Conservation (phyloP, 2,888 invertebrate species). For the Beris morrisii region DNA sequence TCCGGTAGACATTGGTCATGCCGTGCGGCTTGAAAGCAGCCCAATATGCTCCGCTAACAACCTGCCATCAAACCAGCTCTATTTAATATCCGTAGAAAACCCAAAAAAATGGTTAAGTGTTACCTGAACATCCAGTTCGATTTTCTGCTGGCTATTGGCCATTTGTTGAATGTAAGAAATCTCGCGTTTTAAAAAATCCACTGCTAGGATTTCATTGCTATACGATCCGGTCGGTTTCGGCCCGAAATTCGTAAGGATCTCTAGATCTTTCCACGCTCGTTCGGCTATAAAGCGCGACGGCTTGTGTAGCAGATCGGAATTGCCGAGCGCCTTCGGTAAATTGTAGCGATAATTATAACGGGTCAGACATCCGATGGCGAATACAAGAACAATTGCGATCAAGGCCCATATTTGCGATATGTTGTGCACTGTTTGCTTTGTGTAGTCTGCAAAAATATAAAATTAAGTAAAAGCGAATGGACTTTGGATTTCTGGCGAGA, state of each 20-base stretch:
- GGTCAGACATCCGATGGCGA: constrained; percentile 43
- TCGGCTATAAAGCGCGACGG: constrained; percentile 62
- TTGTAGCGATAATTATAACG: constrained; percentile 45
- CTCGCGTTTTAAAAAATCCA: constrained; percentile 63
- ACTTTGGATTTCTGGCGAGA: no score
- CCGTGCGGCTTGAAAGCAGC: constrained; percentile 72
- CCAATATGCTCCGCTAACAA: constrained; percentile 72
- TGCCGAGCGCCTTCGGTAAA: constrained; percentile 44
- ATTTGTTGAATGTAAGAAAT: constrained; percentile 59
- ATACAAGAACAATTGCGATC: constrained; percentile 40
- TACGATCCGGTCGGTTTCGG: constrained; percentile 72
- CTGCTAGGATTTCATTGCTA: constrained; percentile 76
- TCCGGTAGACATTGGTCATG: constrained; percentile 80
- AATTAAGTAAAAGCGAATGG: not conserved
- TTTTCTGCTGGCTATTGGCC: constrained; percentile 60
- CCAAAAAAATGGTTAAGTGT: not conserved
- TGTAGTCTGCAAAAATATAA: constrained; percentile 42
- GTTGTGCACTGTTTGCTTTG: constrained; percentile 47
- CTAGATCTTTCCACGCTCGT: constrained; percentile 66
- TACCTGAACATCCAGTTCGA: constrained; percentile 69
- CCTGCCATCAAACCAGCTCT: constrained; percentile 41
- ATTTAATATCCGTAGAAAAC: not conserved
- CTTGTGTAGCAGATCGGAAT: constrained; percentile 44
- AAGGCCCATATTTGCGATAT: constrained; percentile 45
- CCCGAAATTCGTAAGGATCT: constrained; percentile 64